Evolutionary conservation across 2,797 vertebrate genomes (phyloP), one percentile per base, ranked within the genome.

Genomic region (Macropus fuliginosus): DNA sequence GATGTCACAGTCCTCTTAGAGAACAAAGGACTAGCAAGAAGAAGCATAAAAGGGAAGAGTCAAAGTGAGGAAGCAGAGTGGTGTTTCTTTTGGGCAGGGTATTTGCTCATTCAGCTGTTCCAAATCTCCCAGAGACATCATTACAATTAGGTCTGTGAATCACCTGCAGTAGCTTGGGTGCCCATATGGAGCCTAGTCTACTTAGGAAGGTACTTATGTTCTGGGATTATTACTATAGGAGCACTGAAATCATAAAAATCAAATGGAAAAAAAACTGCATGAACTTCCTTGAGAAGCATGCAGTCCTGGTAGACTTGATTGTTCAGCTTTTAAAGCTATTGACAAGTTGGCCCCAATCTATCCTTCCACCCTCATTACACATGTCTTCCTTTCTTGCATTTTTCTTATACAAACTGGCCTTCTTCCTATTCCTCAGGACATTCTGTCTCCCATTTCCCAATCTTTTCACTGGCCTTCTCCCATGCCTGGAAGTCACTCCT

Each of bases 21-120:
- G 21, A 24, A 28, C 1, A 1, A 56, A 56, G 24, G 56, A 27
- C 24, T 28, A 56, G 27, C 56, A 56, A 27, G 24, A 28, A 56
- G 4, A 56, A 27, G 56, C 56, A 56, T 28, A 56, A 56, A 56
- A 21, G 34, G n/a, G 2, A 81, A 81, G n/a, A 81, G 46, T 81
- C 66, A 46, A 81, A 40, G n/a, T 81, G 66, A 40, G n/a, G 74
- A 46, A 81, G 40, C 40, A 81, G 18, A 81, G 40, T 46, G 74
- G 2, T 91, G 4, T 40, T 91, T 0, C n/a, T 57, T 55, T 46
- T 89, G 5, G 57, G 9, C 27, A 46, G 0, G 81, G n/a, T 1
- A 66, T 94, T 96, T 96, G 92, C 18, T 74, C 29, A 1, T 3
- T 90, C 5, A 56, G 90, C 9, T 96, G 5, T 94, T 93, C 4